A percentile compares a stretch with the other conserved stretches of the same genome.
Evolutionary conservation across 37 sponge, comb jelly and placozoan species (phyloP).

Genomic region (Amphimedon queenslandica): DNA sequence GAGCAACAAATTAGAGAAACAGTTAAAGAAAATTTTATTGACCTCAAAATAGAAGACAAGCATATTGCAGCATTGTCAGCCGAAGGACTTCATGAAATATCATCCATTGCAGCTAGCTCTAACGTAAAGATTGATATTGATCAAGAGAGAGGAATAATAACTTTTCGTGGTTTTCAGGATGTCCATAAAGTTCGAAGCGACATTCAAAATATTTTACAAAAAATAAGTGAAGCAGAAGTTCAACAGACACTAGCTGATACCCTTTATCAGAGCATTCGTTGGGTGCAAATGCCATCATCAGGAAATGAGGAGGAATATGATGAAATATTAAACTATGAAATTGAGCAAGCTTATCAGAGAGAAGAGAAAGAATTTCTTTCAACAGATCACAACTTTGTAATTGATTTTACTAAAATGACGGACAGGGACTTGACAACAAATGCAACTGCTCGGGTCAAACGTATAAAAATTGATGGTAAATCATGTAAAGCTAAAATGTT

Average conservation of each 20-base stretch:
- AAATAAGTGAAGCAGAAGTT: neutral
- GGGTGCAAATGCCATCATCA: conserved; percentile 23
- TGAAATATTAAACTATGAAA: conserved; percentile 10
- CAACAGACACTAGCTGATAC: conserved; percentile 22
- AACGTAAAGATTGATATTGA: too few species aligned
- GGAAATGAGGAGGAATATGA: conserved; percentile 25
- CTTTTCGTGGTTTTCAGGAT: too few species aligned
- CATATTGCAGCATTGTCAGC: too few species aligned
- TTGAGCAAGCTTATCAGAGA: conserved; percentile 29
- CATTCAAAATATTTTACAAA: too few species aligned
- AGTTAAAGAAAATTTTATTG: conserved; percentile 16
- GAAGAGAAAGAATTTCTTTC: neutral
- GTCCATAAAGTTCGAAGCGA: too few species aligned
- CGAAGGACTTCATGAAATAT: too few species aligned
- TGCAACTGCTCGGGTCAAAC: neutral
- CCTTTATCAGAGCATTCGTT: conserved; percentile 23
- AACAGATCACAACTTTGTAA: conserved; percentile 1
- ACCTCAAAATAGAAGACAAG: conserved; percentile 9
- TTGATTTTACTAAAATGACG: conserved; percentile 23
- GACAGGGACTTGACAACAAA: conserved; percentile 6
- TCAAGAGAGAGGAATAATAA: too few species aligned
- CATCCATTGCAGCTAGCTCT: too few species aligned
- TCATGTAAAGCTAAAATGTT: neutral
- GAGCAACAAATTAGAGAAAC: neutral
- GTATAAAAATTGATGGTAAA: conserved; percentile 13